These are phyloP conservation scores for Chironomus tepperi DNA, from an alignment of 1,140 invertebrate species.

Conservation along the genomic window DNA sequence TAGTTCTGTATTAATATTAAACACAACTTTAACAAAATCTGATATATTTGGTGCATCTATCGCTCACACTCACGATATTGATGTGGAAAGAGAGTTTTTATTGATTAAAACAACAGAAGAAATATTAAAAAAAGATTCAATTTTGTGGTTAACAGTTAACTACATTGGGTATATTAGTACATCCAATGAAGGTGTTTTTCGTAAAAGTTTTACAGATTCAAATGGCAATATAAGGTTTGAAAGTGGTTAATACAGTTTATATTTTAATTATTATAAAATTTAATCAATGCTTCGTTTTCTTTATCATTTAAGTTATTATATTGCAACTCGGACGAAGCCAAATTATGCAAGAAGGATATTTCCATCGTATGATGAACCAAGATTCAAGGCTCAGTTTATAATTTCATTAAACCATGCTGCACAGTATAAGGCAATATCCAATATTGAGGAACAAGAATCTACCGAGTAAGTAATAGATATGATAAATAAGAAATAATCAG, in stretches of 20 bases:
- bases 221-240: neutral
- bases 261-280: neutral
- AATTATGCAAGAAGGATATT: conserved; percentile 57
- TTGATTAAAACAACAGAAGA: neutral
- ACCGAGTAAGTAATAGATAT: neutral
- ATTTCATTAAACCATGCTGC: conserved; percentile 50
- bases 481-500: no score
- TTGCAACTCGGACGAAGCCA: conserved; percentile 61
- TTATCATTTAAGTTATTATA: conserved; percentile 54
- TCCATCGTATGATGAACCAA: conserved; percentile 67
- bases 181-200: neutral
- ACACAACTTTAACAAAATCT: neutral
- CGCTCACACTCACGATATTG: neutral
- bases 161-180: neutral
- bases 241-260: neutral
- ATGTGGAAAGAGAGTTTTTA: neutral
- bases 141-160: neutral
- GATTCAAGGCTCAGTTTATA: conserved; percentile 66
- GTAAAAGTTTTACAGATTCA: neutral
- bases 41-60: neutral
- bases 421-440: conserved; percentile 48
- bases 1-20: neutral
- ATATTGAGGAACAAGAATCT: conserved; percentile 43
- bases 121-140: neutral
- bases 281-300: neutral